These are phyloP conservation scores for Salmo trutta DNA, from an alignment of 2,797 vertebrate genomes.

Conservation along the genomic window DNA sequence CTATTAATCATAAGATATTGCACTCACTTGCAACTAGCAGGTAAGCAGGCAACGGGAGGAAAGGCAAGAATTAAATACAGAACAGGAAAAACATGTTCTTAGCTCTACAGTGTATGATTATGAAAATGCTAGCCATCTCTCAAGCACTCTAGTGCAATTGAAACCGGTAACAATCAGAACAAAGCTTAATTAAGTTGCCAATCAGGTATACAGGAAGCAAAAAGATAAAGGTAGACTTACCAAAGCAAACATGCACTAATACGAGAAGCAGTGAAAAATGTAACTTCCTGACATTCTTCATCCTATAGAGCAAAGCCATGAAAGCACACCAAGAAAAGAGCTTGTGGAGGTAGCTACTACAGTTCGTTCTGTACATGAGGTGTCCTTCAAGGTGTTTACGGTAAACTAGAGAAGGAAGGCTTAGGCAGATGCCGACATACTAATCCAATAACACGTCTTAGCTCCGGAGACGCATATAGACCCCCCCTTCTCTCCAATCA, in stretches of 20 bases:
- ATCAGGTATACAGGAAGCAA: background rate
- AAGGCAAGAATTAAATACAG: constrained; percentile 13
- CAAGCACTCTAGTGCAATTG: background rate
- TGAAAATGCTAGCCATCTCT: background rate
- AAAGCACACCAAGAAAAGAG: constrained; percentile 59
- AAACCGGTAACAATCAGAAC: constrained; percentile 23
- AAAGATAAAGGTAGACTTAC: constrained; percentile 78
- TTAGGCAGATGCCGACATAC: constrained; percentile 79
- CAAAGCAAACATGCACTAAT: constrained; percentile 79
- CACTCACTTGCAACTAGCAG: constrained; percentile 73
- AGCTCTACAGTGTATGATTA: background rate
- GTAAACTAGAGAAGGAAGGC: constrained; percentile 60
- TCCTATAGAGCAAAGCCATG: constrained; percentile 69
- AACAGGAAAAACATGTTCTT: background rate
- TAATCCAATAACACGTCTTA: constrained; percentile 94
- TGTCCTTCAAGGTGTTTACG: constrained; percentile 63
- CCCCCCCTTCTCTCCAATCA: constrained; percentile 31
- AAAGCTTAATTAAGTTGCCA: constrained; percentile 12
- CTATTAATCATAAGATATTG: constrained; percentile 7
- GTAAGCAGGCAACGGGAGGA: constrained; percentile 27
- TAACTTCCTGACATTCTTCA: constrained; percentile 79
- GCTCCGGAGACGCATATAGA: constrained; percentile 47
- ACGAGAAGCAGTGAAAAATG: constrained; percentile 73
- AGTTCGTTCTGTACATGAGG: constrained; percentile 31
- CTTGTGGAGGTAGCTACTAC: constrained; percentile 17